Evolutionary conservation across 2,797 vertebrate species (phyloP).

Genomic region (Brachyalestes nurse): DNA sequence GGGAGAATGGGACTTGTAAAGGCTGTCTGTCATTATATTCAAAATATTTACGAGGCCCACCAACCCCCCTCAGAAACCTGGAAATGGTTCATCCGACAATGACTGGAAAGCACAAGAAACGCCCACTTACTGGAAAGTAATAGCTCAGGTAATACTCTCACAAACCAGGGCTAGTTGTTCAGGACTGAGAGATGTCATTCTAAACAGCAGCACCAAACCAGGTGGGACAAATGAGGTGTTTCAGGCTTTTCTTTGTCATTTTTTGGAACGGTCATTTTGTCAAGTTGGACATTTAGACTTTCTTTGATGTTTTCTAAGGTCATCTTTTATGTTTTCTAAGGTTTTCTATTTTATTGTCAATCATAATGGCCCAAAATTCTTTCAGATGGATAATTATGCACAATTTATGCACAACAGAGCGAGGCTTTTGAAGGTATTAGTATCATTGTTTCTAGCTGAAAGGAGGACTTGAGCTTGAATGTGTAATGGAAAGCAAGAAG

Average conservation of each 20-base stretch:
- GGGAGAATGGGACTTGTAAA: slow-evolving; percentile 11
- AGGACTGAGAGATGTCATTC: slow-evolving; percentile 63
- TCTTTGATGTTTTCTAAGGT: not conserved
- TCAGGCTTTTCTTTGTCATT: slow-evolving; percentile 33
- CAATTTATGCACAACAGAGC: too few relatives aligned
- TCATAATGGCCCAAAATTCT: too few relatives aligned
- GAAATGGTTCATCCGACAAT: slow-evolving; percentile 58
- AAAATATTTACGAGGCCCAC: slow-evolving; percentile 28
- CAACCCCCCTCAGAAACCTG: slow-evolving; percentile 33
- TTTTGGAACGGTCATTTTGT: not conserved
- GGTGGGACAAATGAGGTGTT: slow-evolving; percentile 65
- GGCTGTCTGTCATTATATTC: slow-evolving; percentile 10
- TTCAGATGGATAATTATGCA: too few relatives aligned
- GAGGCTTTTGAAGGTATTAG: too few relatives aligned
- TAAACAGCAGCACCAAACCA: slow-evolving; percentile 65
- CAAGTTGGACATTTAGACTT: slow-evolving; percentile 10
- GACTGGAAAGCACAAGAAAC: slow-evolving; percentile 68
- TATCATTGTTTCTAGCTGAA: too few relatives aligned
- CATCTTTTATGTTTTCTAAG: too few relatives aligned
- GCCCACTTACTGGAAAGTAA: slow-evolving; percentile 68
- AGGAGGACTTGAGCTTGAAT: too few relatives aligned
- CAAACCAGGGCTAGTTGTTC: slow-evolving; percentile 69
- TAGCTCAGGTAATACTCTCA: slow-evolving; percentile 64
- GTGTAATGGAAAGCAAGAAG: too few relatives aligned
- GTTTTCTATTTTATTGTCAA: too few relatives aligned